Base-by-base conservation (phyloP, 2,113 vertebrate species). In the Prunella himalayana region DNA sequence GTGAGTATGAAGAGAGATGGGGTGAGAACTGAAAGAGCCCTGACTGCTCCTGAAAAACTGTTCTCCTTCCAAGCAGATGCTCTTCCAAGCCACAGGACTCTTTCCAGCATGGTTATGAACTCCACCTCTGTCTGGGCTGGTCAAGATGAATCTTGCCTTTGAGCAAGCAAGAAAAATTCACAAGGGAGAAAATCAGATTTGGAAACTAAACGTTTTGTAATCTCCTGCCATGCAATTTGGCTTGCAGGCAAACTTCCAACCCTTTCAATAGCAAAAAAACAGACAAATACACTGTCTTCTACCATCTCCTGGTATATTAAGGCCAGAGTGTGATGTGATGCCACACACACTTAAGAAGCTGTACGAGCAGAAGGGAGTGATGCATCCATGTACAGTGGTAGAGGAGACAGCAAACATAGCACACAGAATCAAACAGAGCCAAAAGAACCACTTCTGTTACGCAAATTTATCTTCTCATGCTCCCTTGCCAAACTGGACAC, bases 71-170 rank as follows among this genome's bases (percentile, higher is more conserved):
- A 82, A 47, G 18, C 51, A 72, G 64, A 30, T 19, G 25, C 61
- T 73, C 77, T 73, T 93, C 66, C 91, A 90, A 95, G 79, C 82
- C 94, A 94, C 68, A 56, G 28, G 82, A 93, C 0, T 0, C 90
- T 76, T 95, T 94, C 83, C 81, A 91, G 53, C 2, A 0, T 24
- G 49, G 81, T 86, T 84, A 60, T 11, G 45, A 91, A 83, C 80
- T 92, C 88, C 86, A 64, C 66, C 77, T 92, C 86, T 45, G 53
- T 44, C 31, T 3, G 30, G 70, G 35, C 57, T 68, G 65, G 65
- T 92, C 73, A 92, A 95, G 92, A 94, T 39, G 41, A 82, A 72
- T 75, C 86, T 94, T 92, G 88, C 37, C 76, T 94, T 92, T 68
- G 44, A 94, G 56, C 35, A 50, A 88, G 80, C 15, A 83, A 83